Evolutionary conservation across 2,113 vertebrate genomes (phyloP), one percentile per base, ranked within the genome.

Genomic region (Atractosteus spatula): DNA sequence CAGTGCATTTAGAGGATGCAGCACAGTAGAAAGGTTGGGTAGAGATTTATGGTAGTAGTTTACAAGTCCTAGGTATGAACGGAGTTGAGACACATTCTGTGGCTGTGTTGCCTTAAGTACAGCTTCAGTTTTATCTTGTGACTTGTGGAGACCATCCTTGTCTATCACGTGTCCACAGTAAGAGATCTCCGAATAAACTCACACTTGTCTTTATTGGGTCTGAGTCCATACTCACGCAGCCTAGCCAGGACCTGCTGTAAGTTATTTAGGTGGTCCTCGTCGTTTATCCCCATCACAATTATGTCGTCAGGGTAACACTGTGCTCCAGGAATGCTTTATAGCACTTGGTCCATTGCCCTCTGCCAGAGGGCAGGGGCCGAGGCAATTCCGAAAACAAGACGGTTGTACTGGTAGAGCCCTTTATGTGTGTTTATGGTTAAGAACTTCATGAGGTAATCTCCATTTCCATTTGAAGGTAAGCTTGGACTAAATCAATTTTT

Each of bases 1-100:
- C 12, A 76, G 47, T 1, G 16, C 2, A 12, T 70, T 69, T 17
- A 67, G 29, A 4, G 51, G 66, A 29, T 44, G 42, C 5, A 66
- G 42, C 29, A 45, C n/a, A 11, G 55, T 61, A 8, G 63, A 62
- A 1, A 57, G 43, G 47, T 44, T 63, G 13, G 43, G 59, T 29
- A 73, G 10, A n/a, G 76, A 71, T 43, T 66, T 73, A 13, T 55
- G 12, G 43, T 73, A 73, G 41, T 76, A 71, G 51, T 76, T 79
- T 11, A 73, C 56, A 44, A 76, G 72, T 7, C 71, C 65, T 42
- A 76, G 8, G 55, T 43, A 67, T 13, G 66, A 69, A 11, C 43
- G 8, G 3, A 59, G 13, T 5, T 76, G 73, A 41, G 8, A 69
- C 11, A 74, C 54, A 73, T 65, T 73, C 41, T 51, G 45, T 45